These are phyloP conservation scores for Pogona vitticeps DNA, from an alignment of 2,113 vertebrate genomes.

Conservation along the genomic window DNA sequence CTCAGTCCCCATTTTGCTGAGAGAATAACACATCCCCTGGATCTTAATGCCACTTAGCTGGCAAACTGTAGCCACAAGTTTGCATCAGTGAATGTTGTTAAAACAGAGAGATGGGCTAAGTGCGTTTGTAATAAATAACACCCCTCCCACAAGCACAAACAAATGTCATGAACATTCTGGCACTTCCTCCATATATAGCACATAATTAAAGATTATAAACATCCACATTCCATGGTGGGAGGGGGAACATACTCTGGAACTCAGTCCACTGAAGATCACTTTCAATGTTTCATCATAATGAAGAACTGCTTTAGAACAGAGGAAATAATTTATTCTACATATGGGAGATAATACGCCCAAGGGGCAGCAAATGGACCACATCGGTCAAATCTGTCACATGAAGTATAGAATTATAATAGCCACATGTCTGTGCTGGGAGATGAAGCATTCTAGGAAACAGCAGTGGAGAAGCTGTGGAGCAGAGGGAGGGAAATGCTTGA, in stretches of 20 bases:
- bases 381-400: constrained; percentile 43
- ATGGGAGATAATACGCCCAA: constrained; percentile 56
- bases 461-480: background rate
- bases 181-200: constrained; percentile 33
- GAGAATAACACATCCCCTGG: background rate
- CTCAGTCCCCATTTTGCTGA: background rate
- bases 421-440: constrained; percentile 16
- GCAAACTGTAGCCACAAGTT: background rate
- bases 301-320: constrained; percentile 31
- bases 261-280: constrained; percentile 26
- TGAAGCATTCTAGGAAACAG: constrained; percentile 42
- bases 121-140: background rate
- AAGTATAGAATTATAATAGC: constrained; percentile 54
- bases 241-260: constrained; percentile 37
- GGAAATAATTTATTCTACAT: constrained; percentile 63
- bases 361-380: constrained; percentile 61
- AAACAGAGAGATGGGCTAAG: background rate
- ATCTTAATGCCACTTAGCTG: background rate
- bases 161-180: background rate
- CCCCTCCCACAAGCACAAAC: background rate
- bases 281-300: constrained; percentile 43
- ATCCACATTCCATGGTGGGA: constrained; percentile 12
- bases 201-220: constrained; percentile 31
- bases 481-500: constrained; percentile 13
- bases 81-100: background rate